These are phyloP conservation scores for Xerus rutilus DNA, from an alignment of 2,797 vertebrate species.

Conservation along the genomic window DNA sequence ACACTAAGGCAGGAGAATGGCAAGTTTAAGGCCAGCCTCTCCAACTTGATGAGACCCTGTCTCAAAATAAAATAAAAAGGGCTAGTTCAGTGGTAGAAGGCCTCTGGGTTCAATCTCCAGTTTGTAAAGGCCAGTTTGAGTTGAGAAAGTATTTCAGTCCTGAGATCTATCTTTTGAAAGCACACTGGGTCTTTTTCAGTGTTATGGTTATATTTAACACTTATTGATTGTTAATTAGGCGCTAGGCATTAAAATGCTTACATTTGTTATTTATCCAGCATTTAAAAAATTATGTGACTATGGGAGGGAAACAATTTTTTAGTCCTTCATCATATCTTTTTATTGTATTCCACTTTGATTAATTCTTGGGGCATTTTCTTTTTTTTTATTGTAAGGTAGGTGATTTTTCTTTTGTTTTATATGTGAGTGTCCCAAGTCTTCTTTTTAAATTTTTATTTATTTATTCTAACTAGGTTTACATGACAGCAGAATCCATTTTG, in stretches of 20 bases:
- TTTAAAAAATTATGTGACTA: background rate
- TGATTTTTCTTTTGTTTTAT: too few species aligned
- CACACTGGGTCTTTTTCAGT: background rate
- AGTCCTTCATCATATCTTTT: background rate
- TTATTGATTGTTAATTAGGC: background rate
- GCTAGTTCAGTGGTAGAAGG: too few species aligned
- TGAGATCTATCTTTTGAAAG: background rate
- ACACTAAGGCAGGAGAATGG: too few species aligned
- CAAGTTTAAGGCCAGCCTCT: too few species aligned
- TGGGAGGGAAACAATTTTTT: background rate
- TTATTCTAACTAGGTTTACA: too few species aligned
- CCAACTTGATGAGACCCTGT: too few species aligned
- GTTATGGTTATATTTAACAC: background rate
- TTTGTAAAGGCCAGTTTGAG: background rate
- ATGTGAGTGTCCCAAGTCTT: too few species aligned
- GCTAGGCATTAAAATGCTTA: background rate
- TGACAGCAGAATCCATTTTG: too few species aligned
- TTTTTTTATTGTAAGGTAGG: too few species aligned
- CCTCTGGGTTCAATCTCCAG: too few species aligned
- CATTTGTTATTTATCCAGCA: background rate
- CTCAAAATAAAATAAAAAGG: too few species aligned
- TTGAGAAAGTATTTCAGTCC: background rate
- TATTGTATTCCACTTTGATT: background rate
- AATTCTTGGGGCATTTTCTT: background rate
- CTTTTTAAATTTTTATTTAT: too few species aligned